phyloP scores from a whole-genome alignment of 2,888 invertebrate genomes.

The Clistopyga incitator region DNA sequence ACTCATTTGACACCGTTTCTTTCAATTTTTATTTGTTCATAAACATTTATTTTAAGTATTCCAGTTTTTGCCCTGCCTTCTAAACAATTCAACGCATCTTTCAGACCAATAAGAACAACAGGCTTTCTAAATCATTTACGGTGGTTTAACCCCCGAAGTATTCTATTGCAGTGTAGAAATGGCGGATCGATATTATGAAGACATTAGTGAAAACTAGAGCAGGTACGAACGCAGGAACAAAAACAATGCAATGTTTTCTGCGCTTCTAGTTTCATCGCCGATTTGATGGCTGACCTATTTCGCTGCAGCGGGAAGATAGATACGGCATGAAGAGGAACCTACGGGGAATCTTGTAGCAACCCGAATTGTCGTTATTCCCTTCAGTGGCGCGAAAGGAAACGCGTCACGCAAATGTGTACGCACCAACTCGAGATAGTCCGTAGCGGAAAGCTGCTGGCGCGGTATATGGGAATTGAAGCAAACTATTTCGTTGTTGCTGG shows the following conservation, averaged over 20 bases:
- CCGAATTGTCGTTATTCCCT: slow-evolving; percentile 48
- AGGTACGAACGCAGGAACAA: not conserved
- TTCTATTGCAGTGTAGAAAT: not conserved
- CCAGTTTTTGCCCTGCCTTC: too few relatives aligned
- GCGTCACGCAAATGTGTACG: slow-evolving; percentile 49
- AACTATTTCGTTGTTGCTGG: slow-evolving; percentile 21
- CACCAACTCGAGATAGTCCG: slow-evolving; percentile 19
- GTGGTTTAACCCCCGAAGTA: too few relatives aligned
- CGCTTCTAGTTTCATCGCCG: not conserved
- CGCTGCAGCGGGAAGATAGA: not conserved
- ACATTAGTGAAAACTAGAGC: not conserved
- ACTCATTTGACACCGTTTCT: too few relatives aligned
- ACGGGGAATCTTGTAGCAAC: slow-evolving; percentile 9
- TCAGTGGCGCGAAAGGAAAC: slow-evolving; percentile 55
- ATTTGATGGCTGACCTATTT: slow-evolving; percentile 14
- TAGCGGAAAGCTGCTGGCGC: slow-evolving; percentile 5
- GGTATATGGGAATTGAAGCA: slow-evolving; percentile 11
- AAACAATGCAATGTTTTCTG: not conserved
- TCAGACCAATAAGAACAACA: too few relatives aligned
- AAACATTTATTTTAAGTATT: too few relatives aligned
- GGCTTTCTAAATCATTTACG: too few relatives aligned
- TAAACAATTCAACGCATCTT: too few relatives aligned
- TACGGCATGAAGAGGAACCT: not conserved
- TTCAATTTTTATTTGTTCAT: too few relatives aligned
- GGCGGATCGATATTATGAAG: not conserved